Percentiles rank a stretch among this genome's conserved stretches.
These are phyloP conservation scores for Catharus minimus DNA, from an alignment of 2,113 vertebrate genomes.

Conservation along the genomic window DNA sequence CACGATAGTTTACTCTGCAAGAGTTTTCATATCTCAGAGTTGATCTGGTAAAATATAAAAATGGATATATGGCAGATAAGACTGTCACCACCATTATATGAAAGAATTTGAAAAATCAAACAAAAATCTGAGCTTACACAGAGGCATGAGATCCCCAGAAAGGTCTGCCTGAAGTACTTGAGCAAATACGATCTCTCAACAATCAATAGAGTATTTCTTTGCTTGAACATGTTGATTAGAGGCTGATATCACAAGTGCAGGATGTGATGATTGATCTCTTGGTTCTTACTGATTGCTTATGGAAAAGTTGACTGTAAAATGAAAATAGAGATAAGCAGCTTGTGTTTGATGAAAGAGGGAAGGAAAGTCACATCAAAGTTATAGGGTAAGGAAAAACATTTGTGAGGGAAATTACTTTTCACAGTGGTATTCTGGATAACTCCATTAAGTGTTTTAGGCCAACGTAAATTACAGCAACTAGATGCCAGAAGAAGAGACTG, in stretches of 20 bases:
- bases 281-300: not conserved
- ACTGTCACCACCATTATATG: not conserved
- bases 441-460: not conserved
- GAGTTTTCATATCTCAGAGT: not conserved
- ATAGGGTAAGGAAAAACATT: not conserved
- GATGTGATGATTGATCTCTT: not conserved
- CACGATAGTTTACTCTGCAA: not conserved
- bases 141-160: not conserved
- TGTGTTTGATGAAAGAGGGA: not conserved
- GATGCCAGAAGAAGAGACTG: not conserved
- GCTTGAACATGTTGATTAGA: not conserved
- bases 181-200: not conserved
- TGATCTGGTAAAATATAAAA: not conserved
- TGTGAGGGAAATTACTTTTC: not conserved
- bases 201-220: not conserved
- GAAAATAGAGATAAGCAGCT: not conserved
- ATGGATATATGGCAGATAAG: not conserved
- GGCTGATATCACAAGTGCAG: not conserved
- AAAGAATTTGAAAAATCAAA: not conserved
- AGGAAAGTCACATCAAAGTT: not conserved
- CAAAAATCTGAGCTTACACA: not conserved
- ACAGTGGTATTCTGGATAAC: not conserved
- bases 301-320: not conserved
- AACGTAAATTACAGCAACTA: not conserved
- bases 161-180: not conserved